phyloP scores from a whole-genome alignment of 2,797 vertebrate genomes.

The Dipus sagitta region DNA sequence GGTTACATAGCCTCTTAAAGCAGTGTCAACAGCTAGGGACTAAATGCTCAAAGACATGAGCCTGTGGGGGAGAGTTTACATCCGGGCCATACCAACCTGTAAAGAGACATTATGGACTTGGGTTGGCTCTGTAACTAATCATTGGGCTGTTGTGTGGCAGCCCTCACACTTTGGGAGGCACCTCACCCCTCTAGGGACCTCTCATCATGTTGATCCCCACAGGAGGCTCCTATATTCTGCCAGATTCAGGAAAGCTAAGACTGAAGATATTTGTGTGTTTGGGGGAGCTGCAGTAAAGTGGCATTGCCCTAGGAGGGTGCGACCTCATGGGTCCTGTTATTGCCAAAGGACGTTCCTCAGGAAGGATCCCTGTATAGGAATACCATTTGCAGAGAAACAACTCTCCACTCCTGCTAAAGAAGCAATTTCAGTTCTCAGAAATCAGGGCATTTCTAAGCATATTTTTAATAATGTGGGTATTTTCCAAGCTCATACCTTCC shows the following conservation, averaged over 20 bases:
- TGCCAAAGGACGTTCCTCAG: slow-evolving; percentile 46
- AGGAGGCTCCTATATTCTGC: slow-evolving; percentile 28
- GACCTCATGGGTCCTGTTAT: slow-evolving; percentile 33
- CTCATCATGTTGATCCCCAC: slow-evolving; percentile 29
- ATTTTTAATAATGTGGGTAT: slow-evolving; percentile 69
- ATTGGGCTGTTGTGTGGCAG: slow-evolving; percentile 17
- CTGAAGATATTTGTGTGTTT: slow-evolving; percentile 61
- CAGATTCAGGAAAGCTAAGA: slow-evolving; percentile 51
- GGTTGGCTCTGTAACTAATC: slow-evolving; percentile 4
- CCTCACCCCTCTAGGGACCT: slow-evolving; percentile 15
- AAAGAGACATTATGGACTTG: slow-evolving; percentile 23
- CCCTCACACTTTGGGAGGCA: not conserved
- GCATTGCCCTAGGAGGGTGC: slow-evolving; percentile 38
- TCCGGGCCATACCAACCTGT: not conserved
- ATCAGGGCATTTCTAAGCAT: slow-evolving; percentile 53
- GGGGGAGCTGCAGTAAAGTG: not conserved
- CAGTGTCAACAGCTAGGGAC: too few species aligned
- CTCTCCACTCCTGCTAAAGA: slow-evolving; percentile 49
- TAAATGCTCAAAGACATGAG: not conserved
- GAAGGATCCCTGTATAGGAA: slow-evolving; percentile 40
- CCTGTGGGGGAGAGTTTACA: not conserved
- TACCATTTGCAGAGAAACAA: slow-evolving; percentile 61
- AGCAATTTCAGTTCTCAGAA: slow-evolving; percentile 60
- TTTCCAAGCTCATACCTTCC: slow-evolving; percentile 68
- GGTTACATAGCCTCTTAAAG: too few species aligned